Conservation (phyloP, 2,113 vertebrate species). For the Psammodynastes pulverulentus region DNA sequence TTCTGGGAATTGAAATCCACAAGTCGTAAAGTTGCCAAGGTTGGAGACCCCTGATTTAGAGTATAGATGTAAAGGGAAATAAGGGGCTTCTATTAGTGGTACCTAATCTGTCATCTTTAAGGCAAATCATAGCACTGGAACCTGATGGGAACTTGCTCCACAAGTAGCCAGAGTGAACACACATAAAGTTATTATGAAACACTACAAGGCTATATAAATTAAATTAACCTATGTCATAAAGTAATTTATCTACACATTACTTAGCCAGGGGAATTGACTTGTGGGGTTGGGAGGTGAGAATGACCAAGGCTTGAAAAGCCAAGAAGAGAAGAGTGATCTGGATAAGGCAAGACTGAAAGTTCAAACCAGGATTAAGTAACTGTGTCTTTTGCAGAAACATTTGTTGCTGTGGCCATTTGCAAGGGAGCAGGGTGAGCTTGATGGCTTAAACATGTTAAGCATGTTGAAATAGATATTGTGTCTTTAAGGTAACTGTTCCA, state of each 20-base stretch:
- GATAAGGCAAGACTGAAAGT: not conserved
- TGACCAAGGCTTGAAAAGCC: not conserved
- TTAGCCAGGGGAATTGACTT: not conserved
- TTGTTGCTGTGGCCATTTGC: not conserved
- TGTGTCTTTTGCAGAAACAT: not conserved
- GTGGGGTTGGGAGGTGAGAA: not conserved
- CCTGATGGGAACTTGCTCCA: not conserved
- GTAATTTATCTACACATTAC: not conserved
- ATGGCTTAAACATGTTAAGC: not conserved
- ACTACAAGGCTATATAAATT: not conserved
- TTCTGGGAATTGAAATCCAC: no score
- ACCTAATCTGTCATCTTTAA: not conserved
- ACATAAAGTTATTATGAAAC: not conserved
- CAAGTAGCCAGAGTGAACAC: not conserved
- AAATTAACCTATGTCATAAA: not conserved
- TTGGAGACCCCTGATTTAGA: no score
- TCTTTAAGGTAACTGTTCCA: not conserved
- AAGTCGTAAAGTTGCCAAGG: no score
- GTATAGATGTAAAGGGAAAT: not conserved
- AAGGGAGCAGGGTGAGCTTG: not conserved
- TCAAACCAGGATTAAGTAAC: not conserved
- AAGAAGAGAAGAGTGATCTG: not conserved
- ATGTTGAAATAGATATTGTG: not conserved
- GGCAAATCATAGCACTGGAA: not conserved
- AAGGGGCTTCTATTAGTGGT: not conserved